Percentiles rank a stretch among this genome's conserved stretches.
These are phyloP conservation scores for Otolemur garnettii DNA, from an alignment of 2,113 vertebrate genomes.

Conservation along the genomic window DNA sequence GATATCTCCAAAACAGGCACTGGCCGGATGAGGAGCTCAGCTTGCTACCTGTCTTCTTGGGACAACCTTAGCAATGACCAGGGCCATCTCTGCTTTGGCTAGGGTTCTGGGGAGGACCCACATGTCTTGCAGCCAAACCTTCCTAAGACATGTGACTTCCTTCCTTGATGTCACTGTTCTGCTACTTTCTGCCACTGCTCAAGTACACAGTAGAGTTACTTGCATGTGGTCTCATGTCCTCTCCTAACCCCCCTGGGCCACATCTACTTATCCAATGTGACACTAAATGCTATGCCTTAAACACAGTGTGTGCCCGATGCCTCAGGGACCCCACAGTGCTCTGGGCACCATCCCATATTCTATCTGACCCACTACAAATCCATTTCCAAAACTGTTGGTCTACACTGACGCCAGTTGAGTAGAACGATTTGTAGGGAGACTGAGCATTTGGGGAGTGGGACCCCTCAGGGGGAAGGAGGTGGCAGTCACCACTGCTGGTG, in stretches of 20 bases:
- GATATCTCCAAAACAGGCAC: not conserved
- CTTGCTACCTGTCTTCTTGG: not conserved
- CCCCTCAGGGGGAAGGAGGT: not conserved
- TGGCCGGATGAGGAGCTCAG: too few species aligned
- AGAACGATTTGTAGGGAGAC: too few species aligned
- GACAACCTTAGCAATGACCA: too few species aligned
- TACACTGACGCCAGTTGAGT: not conserved
- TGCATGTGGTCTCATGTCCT: not conserved
- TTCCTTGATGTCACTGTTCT: not conserved
- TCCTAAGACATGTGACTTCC: not conserved
- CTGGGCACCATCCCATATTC: rapidly evolving
- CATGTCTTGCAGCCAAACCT: not conserved
- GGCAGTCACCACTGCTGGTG: rapidly evolving
- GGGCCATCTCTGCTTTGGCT: not conserved
- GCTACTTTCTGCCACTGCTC: not conserved
- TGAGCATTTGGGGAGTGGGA: not conserved
- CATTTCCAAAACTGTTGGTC: too few species aligned
- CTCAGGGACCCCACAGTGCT: not conserved
- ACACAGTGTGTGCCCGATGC: not conserved
- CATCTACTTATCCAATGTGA: not conserved
- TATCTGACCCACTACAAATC: not conserved
- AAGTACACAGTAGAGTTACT: not conserved
- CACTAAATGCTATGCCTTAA: not conserved
- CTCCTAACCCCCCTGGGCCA: not conserved
- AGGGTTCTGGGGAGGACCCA: not conserved